Conservation (phyloP, 2,888 invertebrate species). For the Nycteola revayana region DNA sequence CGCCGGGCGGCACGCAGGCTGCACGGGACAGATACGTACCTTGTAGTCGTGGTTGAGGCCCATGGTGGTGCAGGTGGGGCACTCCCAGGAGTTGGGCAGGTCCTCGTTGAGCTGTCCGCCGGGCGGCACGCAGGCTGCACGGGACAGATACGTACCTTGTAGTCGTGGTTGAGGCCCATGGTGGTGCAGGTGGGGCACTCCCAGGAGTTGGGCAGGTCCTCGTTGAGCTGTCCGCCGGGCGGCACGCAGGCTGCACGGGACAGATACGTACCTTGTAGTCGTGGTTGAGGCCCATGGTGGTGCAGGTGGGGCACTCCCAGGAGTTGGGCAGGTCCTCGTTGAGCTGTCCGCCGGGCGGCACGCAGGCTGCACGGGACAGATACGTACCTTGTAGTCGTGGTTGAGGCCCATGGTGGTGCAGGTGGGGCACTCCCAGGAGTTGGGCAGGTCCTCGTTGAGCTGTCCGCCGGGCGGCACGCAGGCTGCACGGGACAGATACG, state of each 20-base stretch:
- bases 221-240: constrained; percentile 89
- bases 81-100: constrained; percentile 98
- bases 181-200: constrained; percentile 97
- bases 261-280: no score
- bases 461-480: constrained; percentile 89
- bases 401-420: constrained; percentile 95
- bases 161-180: no score
- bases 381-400: no score
- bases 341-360: constrained; percentile 86
- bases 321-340: constrained; percentile 98
- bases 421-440: constrained; percentile 98
- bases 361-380: no score
- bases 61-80: constrained; percentile 94
- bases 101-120: constrained; percentile 94
- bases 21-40: no score
- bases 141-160: no score
- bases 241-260: constrained; percentile 89
- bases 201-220: constrained; percentile 98
- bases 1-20: constrained; percentile 87
- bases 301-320: constrained; percentile 98
- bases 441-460: constrained; percentile 95
- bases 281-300: constrained; percentile 93
- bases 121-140: constrained; percentile 87
- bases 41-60: constrained; percentile 95
- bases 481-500: no score